Conservation (phyloP, 2,113 vertebrate species). For the Menidia beryllina region DNA sequence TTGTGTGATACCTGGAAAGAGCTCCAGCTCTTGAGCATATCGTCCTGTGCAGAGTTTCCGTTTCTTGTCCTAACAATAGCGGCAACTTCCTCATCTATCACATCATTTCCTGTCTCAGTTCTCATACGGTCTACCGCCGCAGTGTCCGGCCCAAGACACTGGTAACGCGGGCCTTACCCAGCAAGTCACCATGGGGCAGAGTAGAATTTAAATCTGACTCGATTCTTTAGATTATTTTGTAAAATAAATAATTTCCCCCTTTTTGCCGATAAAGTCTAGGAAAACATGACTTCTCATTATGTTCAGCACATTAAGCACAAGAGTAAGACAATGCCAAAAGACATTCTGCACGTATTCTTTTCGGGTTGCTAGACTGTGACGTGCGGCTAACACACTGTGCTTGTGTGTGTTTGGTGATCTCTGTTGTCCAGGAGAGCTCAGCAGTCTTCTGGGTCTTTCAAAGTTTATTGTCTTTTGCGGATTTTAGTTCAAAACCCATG, state of each 20-base stretch:
- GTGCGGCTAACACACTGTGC: too few species aligned
- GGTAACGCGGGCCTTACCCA: slow-evolving; percentile 26
- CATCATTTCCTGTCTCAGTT: slow-evolving; percentile 75
- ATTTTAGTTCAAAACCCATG: slow-evolving; percentile 33
- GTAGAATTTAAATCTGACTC: slow-evolving; percentile 32
- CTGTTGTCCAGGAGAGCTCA: not conserved
- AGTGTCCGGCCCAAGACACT: slow-evolving; percentile 36
- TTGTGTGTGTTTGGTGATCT: slow-evolving; percentile 29
- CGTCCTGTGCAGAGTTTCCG: slow-evolving; percentile 73
- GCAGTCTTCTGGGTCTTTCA: slow-evolving; percentile 6
- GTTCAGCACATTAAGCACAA: not conserved
- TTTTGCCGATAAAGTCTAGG: slow-evolving; percentile 3
- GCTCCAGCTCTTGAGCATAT: slow-evolving; percentile 65
- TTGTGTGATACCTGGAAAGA: slow-evolving; percentile 44
- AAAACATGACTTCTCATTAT: slow-evolving; percentile 22
- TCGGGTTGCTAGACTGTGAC: not conserved
- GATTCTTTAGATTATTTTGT: not conserved
- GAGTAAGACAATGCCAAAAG: not conserved
- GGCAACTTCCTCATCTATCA: slow-evolving; percentile 76
- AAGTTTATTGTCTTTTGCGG: not conserved
- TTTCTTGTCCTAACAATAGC: slow-evolving; percentile 77
- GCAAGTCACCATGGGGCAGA: slow-evolving; percentile 21
- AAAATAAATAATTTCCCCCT: not conserved
- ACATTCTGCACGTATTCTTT: not conserved
- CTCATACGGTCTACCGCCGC: slow-evolving; percentile 53